Evolutionary conservation across 2,797 vertebrate species (phyloP).

Genomic region (Acanthurus leucopareius): DNA sequence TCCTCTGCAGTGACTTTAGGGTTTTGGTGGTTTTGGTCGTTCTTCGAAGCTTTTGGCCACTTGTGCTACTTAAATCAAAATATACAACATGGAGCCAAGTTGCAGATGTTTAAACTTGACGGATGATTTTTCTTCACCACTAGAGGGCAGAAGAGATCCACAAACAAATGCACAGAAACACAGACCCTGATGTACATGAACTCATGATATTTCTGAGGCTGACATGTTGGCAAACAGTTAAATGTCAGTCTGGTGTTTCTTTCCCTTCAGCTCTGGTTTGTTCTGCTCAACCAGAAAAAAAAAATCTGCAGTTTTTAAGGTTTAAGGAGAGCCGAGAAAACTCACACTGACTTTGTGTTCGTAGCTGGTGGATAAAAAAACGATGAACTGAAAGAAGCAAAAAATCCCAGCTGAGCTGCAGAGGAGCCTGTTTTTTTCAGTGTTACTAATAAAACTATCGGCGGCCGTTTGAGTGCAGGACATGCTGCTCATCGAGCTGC

Average conservation of each 20-base stretch:
- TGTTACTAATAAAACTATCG: neutral
- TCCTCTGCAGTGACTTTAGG: neutral
- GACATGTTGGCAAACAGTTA: neutral
- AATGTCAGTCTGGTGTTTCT: conserved; percentile 11
- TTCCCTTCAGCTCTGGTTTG: neutral
- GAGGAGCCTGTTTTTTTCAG: neutral
- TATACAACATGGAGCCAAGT: neutral
- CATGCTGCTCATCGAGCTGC: no score
- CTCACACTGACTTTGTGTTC: neutral
- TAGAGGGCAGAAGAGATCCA: conserved; percentile 25
- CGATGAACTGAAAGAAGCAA: neutral
- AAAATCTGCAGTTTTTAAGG: neutral
- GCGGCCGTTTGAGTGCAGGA: neutral
- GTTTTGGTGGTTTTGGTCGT: neutral
- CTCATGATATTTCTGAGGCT: neutral
- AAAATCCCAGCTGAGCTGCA: neutral
- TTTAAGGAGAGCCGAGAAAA: neutral
- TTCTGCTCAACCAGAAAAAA: neutral
- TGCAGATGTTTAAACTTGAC: conserved; percentile 1
- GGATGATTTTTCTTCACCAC: conserved; percentile 18
- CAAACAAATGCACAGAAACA: neutral
- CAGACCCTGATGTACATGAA: neutral
- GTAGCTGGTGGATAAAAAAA: neutral
- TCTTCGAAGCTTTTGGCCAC: neutral
- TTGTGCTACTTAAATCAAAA: neutral